phyloP scores from a whole-genome alignment of 2,888 invertebrate species.

The Orthonevra nobilis region DNA sequence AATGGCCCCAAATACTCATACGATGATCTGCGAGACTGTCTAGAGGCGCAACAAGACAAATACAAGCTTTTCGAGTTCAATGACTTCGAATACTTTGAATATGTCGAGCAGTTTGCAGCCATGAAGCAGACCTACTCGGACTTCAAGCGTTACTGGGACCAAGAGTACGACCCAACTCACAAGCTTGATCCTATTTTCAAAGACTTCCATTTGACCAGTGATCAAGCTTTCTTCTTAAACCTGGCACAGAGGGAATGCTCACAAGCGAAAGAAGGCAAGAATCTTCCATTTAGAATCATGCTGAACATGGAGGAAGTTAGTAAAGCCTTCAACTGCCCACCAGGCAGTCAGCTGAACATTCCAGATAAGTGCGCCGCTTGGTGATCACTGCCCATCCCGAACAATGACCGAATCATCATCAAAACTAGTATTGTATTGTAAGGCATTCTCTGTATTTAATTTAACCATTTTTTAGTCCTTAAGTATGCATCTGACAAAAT shows the following conservation, averaged over 20 bases:
- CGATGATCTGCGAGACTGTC: slow-evolving; percentile 41
- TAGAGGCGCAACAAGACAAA: slow-evolving; percentile 49
- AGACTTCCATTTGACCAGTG: slow-evolving; percentile 48
- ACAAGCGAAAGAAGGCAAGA: slow-evolving; percentile 37
- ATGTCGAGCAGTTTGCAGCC: slow-evolving; percentile 53
- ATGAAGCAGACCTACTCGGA: slow-evolving; percentile 51
- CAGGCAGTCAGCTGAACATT: slow-evolving; percentile 48
- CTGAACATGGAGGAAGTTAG: slow-evolving; percentile 59
- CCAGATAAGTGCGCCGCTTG: slow-evolving; percentile 47
- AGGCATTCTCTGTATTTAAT: slow-evolving; percentile 45
- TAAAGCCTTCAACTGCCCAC: slow-evolving; percentile 49
- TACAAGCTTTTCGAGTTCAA: slow-evolving; percentile 58
- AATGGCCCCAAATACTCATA: slow-evolving; percentile 60
- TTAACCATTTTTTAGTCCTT: slow-evolving; percentile 22
- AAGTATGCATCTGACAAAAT: slow-evolving; percentile 28
- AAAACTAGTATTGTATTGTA: too few species aligned
- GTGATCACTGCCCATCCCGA: not conserved
- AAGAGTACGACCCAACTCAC: slow-evolving; percentile 45
- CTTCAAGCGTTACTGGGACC: slow-evolving; percentile 51
- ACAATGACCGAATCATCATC: too few species aligned
- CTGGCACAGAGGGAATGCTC: slow-evolving; percentile 58
- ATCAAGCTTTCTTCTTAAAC: slow-evolving; percentile 62
- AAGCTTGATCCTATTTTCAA: slow-evolving; percentile 37
- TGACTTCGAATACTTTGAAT: slow-evolving; percentile 59
- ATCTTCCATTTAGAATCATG: slow-evolving; percentile 57